Conservation (phyloP, 2,888 invertebrate genomes). For the Pyrochroa serraticornis region DNA sequence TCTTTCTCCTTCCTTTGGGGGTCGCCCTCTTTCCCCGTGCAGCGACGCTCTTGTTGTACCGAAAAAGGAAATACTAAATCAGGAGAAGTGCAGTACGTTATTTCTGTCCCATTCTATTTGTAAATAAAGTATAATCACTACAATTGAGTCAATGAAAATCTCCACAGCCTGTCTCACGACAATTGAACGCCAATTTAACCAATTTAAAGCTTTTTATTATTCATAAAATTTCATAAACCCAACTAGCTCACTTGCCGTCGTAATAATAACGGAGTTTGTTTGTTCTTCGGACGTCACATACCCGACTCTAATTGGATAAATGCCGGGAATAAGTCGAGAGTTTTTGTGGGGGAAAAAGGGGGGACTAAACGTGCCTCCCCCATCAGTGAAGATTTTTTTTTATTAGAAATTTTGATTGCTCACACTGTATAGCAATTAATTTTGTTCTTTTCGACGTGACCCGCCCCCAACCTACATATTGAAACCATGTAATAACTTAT, state of each 20-base stretch:
- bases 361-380: background rate
- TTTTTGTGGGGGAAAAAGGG: too few relatives aligned
- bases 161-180: constrained; percentile 53
- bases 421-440: too few relatives aligned
- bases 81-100: constrained; percentile 35
- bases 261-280: constrained; percentile 22
- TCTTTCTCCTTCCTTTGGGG: too few relatives aligned
- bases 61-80: constrained; percentile 46
- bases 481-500: too few relatives aligned
- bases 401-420: background rate
- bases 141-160: constrained; percentile 57
- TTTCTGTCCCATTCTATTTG: constrained; percentile 47
- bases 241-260: constrained; percentile 16
- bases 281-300: constrained; percentile 28
- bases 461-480: too few relatives aligned
- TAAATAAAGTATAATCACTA: constrained; percentile 55
- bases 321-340: background rate
- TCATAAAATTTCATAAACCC: constrained; percentile 58
- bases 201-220: constrained; percentile 59
- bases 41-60: constrained; percentile 13
- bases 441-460: too few relatives aligned
- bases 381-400: too few relatives aligned
- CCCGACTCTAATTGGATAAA: constrained; percentile 25
- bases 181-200: constrained; percentile 59
- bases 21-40: background rate